Percentiles rank a stretch among this genome's conserved stretches.
These are phyloP conservation scores for Polypedilum pembai DNA, from an alignment of 1,140 invertebrate genomes.

Conservation along the genomic window DNA sequence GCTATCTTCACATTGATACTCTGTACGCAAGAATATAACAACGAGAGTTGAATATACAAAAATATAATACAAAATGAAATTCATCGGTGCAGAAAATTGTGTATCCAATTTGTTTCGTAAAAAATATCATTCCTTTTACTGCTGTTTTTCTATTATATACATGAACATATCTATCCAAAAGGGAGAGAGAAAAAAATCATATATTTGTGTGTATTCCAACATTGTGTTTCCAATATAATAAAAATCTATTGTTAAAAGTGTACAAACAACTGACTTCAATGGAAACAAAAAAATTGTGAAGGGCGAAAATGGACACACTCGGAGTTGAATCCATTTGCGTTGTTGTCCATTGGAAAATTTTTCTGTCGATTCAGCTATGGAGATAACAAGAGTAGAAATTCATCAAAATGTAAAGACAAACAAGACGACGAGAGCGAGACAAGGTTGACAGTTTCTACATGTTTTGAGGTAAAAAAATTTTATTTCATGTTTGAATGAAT, in stretches of 20 bases:
- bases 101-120: slow-evolving; percentile 26
- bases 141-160: not conserved
- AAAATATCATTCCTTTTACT: slow-evolving; percentile 19
- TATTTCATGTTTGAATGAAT: too few relatives aligned
- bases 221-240: slow-evolving; percentile 18
- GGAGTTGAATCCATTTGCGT: not conserved
- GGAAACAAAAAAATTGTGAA: not conserved
- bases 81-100: slow-evolving; percentile 17
- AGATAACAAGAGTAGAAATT: slow-evolving; percentile 10
- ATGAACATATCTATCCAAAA: too few relatives aligned
- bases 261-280: slow-evolving; percentile 13
- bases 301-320: not conserved
- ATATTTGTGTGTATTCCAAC: slow-evolving; percentile 8
- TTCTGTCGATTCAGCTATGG: slow-evolving; percentile 21
- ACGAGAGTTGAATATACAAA: slow-evolving; percentile 2
- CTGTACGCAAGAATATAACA: not conserved
- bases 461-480: not conserved
- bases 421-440: not conserved
- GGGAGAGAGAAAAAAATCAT: not conserved
- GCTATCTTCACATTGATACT: too few relatives aligned
- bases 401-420: slow-evolving; percentile 19
- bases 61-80: slow-evolving; percentile 27
- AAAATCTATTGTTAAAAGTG: slow-evolving; percentile 8
- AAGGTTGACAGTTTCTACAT: not conserved
- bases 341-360: not conserved